Percentiles rank a stretch among this genome's conserved stretches.
Conservation (phyloP, 2,888 invertebrate species). For the Sarcophaga variegata region DNA sequence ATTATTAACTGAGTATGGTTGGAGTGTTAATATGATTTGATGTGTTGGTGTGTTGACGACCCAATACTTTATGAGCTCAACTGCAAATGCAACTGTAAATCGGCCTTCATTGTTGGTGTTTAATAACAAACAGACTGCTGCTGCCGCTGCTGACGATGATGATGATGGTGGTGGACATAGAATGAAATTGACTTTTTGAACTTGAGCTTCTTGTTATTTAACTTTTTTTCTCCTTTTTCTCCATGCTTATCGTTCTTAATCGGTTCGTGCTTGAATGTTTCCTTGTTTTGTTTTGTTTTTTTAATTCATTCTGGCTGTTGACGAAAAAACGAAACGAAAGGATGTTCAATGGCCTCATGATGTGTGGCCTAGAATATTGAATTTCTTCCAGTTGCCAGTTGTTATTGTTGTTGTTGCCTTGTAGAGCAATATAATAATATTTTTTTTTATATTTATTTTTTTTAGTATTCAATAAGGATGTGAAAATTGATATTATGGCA, state of each 20-base stretch:
- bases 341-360: slow-evolving; percentile 58
- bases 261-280: slow-evolving; percentile 3
- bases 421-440: no score
- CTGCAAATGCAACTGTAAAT: slow-evolving; percentile 24
- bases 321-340: slow-evolving; percentile 6
- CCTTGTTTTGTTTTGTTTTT: slow-evolving; percentile 1
- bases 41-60: slow-evolving; percentile 5
- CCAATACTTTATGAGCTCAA: slow-evolving; percentile 43
- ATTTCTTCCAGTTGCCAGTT: slow-evolving; percentile 61
- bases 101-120: not conserved
- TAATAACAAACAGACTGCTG: not conserved
- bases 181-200: slow-evolving; percentile 65
- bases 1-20: not conserved
- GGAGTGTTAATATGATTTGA: slow-evolving; percentile 30
- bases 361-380: slow-evolving; percentile 63
- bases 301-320: not conserved
- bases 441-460: no score
- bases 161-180: slow-evolving; percentile 38
- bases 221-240: slow-evolving; percentile 47
- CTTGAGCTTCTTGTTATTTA: slow-evolving; percentile 64
- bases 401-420: not conserved
- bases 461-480: slow-evolving; percentile 56
- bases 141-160: not conserved
- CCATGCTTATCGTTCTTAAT: slow-evolving; percentile 30
- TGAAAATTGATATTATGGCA: slow-evolving; percentile 67